These are phyloP conservation scores for Ataeniobius toweri DNA, from an alignment of 2,797 vertebrate genomes.

Conservation along the genomic window DNA sequence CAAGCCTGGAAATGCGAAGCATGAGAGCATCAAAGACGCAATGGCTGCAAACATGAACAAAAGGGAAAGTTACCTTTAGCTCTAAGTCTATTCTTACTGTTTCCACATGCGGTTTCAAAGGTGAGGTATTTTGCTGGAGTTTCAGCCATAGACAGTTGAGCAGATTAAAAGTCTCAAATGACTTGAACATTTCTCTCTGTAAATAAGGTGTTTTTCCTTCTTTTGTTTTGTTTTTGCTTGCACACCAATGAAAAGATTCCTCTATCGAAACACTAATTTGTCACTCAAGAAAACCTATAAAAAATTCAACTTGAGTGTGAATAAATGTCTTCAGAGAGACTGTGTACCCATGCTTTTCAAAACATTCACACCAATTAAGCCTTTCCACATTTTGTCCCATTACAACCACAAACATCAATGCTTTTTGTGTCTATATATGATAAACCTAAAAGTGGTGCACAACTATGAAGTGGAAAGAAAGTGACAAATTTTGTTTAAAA, in stretches of 20 bases:
- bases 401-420: background rate
- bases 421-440: background rate
- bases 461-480: background rate
- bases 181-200: slow-evolving; percentile 36
- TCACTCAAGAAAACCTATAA: background rate
- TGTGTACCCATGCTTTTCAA: background rate
- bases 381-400: background rate
- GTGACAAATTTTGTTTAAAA: no score
- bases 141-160: slow-evolving; percentile 12
- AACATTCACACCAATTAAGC: background rate
- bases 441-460: background rate
- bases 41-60: background rate
- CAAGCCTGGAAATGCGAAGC: slow-evolving; percentile 16
- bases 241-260: slow-evolving; percentile 4
- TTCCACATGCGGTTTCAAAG: background rate
- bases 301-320: background rate
- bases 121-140: slow-evolving; percentile 54
- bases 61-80: slow-evolving; percentile 36
- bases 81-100: background rate
- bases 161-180: slow-evolving; percentile 12
- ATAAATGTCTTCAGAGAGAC: background rate
- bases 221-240: background rate
- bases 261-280: slow-evolving; percentile 12
- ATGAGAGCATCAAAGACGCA: background rate
- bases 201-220: slow-evolving; percentile 1